Percentiles rank a stretch among this genome's conserved stretches.
These are phyloP conservation scores for Heterochromis multidens DNA, from an alignment of 2,113 vertebrate genomes.

Conservation along the genomic window DNA sequence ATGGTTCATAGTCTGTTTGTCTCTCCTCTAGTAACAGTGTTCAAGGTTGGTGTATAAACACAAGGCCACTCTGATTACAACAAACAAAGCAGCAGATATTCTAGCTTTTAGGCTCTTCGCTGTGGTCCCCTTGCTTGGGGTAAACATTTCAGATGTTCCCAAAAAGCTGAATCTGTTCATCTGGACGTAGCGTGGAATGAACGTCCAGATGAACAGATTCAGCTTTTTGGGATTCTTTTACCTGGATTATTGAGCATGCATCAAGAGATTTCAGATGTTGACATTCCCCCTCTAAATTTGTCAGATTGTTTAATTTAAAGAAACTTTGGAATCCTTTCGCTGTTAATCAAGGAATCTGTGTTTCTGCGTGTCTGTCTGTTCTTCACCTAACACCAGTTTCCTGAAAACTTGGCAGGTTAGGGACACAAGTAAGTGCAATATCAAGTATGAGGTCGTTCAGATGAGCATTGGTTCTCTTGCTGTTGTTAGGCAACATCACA, in stretches of 20 bases:
- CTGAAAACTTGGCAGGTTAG: not conserved
- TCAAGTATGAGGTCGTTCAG: too few relatives aligned
- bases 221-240: too few relatives aligned
- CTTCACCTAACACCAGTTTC: not conserved
- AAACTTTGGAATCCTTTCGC: not conserved
- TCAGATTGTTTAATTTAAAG: not conserved
- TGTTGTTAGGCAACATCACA: not conserved
- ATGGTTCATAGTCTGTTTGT: slow-evolving; percentile 24
- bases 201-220: too few relatives aligned
- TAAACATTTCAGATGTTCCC: not conserved
- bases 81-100: slow-evolving; percentile 49
- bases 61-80: slow-evolving; percentile 41
- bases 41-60: slow-evolving; percentile 47
- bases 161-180: too few relatives aligned
- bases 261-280: not conserved
- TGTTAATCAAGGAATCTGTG: not conserved
- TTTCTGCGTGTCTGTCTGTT: not conserved
- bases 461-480: not conserved
- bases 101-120: not conserved
- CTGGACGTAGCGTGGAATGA: too few relatives aligned
- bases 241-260: too few relatives aligned
- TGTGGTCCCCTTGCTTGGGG: not conserved
- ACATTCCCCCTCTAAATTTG: not conserved
- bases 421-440: not conserved
- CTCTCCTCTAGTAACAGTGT: slow-evolving; percentile 40